Evolutionary conservation across 2,797 vertebrate species (phyloP).

Genomic region (Coregonus sp.): DNA sequence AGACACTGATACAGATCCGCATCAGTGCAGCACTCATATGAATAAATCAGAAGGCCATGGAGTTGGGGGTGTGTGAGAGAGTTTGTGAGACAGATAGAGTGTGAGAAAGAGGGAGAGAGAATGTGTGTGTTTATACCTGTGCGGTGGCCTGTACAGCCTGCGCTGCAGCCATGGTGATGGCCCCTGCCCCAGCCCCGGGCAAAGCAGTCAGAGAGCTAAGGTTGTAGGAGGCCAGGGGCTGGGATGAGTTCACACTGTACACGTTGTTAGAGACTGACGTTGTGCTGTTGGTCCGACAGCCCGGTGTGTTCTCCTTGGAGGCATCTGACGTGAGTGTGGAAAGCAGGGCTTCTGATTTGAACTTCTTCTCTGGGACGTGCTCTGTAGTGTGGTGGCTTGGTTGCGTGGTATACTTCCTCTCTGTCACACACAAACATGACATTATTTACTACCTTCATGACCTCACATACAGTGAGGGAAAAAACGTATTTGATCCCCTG

Average conservation of each 20-base stretch:
- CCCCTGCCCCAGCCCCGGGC: slow-evolving; percentile 85
- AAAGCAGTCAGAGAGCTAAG: slow-evolving; percentile 90
- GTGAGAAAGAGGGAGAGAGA: background rate
- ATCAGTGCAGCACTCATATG: background rate
- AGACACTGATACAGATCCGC: too few relatives aligned
- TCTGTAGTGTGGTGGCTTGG: slow-evolving; percentile 91
- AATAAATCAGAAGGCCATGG: background rate
- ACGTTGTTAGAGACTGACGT: slow-evolving; percentile 87
- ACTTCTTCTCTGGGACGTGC: slow-evolving; percentile 97
- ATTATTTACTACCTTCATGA: too few relatives aligned
- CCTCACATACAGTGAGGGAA: background rate
- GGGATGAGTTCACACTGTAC: slow-evolving; percentile 91
- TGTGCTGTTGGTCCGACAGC: slow-evolving; percentile 92
- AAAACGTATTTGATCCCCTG: too few relatives aligned
- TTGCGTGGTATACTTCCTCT: slow-evolving; percentile 92
- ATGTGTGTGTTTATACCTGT: slow-evolving; percentile 72
- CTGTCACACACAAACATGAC: slow-evolving; percentile 60
- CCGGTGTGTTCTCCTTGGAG: slow-evolving; percentile 95
- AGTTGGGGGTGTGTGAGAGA: too few relatives aligned
- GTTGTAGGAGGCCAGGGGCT: slow-evolving; percentile 92
- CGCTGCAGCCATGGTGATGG: slow-evolving; percentile 96
- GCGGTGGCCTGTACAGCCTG: slow-evolving; percentile 98
- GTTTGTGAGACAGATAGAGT: background rate
- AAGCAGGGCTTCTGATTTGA: slow-evolving; percentile 97
- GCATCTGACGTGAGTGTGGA: slow-evolving; percentile 96